Evolutionary conservation across 2,113 vertebrate genomes (phyloP), one percentile per base, ranked within the genome.

Genomic region (Myrmecophaga tridactyla): DNA sequence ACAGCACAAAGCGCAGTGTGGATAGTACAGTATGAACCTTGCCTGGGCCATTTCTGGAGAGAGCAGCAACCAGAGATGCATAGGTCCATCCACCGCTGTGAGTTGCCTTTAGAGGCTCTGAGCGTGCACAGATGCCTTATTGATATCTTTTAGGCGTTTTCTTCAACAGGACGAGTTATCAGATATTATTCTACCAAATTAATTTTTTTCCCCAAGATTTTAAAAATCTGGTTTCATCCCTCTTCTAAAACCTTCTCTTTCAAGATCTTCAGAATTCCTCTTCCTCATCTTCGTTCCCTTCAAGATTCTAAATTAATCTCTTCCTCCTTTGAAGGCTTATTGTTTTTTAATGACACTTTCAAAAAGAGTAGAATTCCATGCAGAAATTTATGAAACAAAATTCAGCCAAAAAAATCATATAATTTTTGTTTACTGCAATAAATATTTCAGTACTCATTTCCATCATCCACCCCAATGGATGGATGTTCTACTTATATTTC

Each of bases 1-100:
- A 75, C 62, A 96, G 78, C 77, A 89, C 34, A n/a, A n/a, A n/a
- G n/a, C n/a, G n/a, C n/a, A n/a, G n/a, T 65, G 76, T 82, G 92
- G 56, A 62, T 70, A 43, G 62, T 53, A 20, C 23, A 62, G 60
- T 58, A n/a, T 23, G 65, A 88, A 34, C 62, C 43, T 36, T 41
- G 34, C 81, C 53, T 56, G 41, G 31, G 43, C 81, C 36, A 4
- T 86, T 88, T 82, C 21, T n/a, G 78, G 84, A 75, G 18, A 34
- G 8, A 29, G 46, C 46, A 15, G 58, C 58, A 58, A 2, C 31
- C 7, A 56, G 80, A 20, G 87, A 10, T 15, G 1, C 14, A 12
- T 31, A 11, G 0, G 36, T 48, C 21, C 0, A 0, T 3, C 60
- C 39, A 39, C 65, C 34, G 9, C 76, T 39, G 70, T 70, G 69